Evolutionary conservation across 2,888 invertebrate genomes (phyloP).

Genomic region (Nomada goodeniana): DNA sequence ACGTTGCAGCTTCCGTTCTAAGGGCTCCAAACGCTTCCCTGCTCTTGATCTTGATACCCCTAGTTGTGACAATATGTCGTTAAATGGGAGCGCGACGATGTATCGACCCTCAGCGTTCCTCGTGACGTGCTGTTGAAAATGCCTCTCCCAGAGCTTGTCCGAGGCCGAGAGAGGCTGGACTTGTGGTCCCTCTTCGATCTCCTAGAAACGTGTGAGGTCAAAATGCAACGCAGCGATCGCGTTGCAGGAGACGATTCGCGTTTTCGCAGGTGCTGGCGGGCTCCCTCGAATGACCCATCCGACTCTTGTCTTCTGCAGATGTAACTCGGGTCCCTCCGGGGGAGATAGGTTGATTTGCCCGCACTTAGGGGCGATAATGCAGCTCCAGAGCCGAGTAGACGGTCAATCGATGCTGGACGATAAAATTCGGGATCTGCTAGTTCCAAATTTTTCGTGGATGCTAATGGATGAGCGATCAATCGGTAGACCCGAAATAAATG

Average conservation of each 20-base stretch:
- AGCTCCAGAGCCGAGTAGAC: conserved; percentile 54
- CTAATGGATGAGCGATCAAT: conserved; percentile 35
- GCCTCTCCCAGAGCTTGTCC: neutral
- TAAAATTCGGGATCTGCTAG: conserved; percentile 64
- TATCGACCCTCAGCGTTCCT: neutral
- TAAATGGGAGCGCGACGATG: neutral
- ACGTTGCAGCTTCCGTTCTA: neutral
- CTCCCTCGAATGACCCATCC: conserved; percentile 56
- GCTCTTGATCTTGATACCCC: neutral
- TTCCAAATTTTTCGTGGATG: conserved; percentile 51
- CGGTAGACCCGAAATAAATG: conserved; percentile 29
- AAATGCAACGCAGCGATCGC: neutral
- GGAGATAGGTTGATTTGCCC: conserved; percentile 46
- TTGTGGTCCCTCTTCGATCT: neutral
- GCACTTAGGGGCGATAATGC: conserved; percentile 44
- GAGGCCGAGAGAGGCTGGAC: neutral
- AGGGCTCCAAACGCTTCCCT: neutral
- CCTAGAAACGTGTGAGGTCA: neutral
- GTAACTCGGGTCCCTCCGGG: conserved; percentile 16
- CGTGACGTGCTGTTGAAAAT: neutral
- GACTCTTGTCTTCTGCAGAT: conserved; percentile 53
- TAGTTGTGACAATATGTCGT: neutral
- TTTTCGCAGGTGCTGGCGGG: neutral
- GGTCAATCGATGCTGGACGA: conserved; percentile 49
- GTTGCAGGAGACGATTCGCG: neutral